Base-by-base conservation (phyloP, 2,113 vertebrate genomes). In the Passer montanus region DNA sequence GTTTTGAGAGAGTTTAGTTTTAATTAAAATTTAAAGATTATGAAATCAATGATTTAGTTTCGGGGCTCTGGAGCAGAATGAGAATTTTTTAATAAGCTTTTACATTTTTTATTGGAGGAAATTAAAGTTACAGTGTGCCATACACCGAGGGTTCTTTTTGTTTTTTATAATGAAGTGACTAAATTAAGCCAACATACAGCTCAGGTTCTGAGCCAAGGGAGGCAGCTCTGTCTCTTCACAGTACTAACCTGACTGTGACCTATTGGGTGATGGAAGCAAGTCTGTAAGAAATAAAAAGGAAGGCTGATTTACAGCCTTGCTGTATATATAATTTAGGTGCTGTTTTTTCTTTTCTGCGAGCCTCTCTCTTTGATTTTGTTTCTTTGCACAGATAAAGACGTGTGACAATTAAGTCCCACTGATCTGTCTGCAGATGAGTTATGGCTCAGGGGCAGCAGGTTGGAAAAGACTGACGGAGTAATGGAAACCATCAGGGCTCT, bases 21-120 rank as follows among this genome's bases (percentile, higher is more conserved):
- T 97, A 97, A 97, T 97, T 95, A 97, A 97, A 95, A 87, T 96
- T 97, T 96, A 93, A 97, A 95, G 90, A 92, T 94, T 95, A 91
- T 56, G n/a, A 90, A 97, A 90, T 94, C 94, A 95, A 47, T 95
- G 83, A 93, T 96, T 97, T 87, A 93, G 84, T 93, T 96, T 90
- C 52, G n/a, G 90, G 49, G 68, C 90, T 96, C 77, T 84, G 69
- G 84, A 97, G 67, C 70, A 95, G 95, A 93, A 95, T 90, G 73
- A 85, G 72, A 88, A 43, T 66, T 85, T 95, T 94, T 93, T 88
- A 95, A 93, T 91, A 89, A 93, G 77, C 62, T 95, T 94, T 90
- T 97, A 82, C 86, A 94, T 93, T 95, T 96, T 96, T 95, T 82
- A 95, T 92, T 79, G 83, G 73, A 85, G 80, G 75, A 95, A 96